Conservation (phyloP, 2,113 vertebrate species). For the Danio rerio region GRCz12tu NC_133188.1:19029501-19030000, state of each 20-base stretch:
- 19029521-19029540: constrained; percentile 77
- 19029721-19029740: constrained; percentile 82
- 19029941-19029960: constrained; percentile 26
- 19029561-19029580: constrained; percentile 45
- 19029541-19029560: constrained; percentile 73
- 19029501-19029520: constrained; percentile 66
- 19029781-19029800: constrained; percentile 77
- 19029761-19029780: constrained; percentile 82
- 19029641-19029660: constrained; percentile 86
- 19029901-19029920: constrained; percentile 62
- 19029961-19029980: constrained; percentile 34
- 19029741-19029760: constrained; percentile 76
- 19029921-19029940: constrained; percentile 50
- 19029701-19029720: constrained; percentile 71
- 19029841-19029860: constrained; percentile 71
- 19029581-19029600: constrained; percentile 70
- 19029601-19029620: constrained; percentile 76
- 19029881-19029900: constrained; percentile 67
- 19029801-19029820: constrained; percentile 79
- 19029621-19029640: constrained; percentile 84
- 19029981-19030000: constrained; percentile 33
- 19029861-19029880: constrained; percentile 67
- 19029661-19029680: constrained; percentile 85
- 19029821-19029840: constrained; percentile 82
- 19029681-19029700: constrained; percentile 78